These are phyloP conservation scores for Rhagologus leucostigma DNA, from an alignment of 2,113 vertebrate species.

Conservation along the genomic window DNA sequence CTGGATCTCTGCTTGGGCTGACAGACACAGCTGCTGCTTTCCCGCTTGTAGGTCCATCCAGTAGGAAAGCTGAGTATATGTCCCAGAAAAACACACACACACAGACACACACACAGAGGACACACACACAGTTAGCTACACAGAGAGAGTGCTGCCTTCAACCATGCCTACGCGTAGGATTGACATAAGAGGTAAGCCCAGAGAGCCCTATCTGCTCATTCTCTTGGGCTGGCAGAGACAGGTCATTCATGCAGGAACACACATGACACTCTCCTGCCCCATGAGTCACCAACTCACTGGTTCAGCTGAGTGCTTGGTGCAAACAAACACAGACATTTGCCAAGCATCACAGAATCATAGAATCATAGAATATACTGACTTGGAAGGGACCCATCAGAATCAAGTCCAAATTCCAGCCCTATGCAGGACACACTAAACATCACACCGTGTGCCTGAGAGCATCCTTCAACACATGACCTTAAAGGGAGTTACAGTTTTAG, in stretches of 20 bases:
- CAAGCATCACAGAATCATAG: neutral
- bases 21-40: neutral
- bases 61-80: neutral
- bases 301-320: neutral
- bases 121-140: fast-evolving
- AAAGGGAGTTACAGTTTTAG: neutral
- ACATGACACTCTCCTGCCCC: fast-evolving
- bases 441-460: neutral
- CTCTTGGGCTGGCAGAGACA: neutral
- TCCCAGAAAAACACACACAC: neutral
- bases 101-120: neutral
- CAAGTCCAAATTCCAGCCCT: neutral
- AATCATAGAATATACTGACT: neutral
- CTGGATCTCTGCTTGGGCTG: neutral
- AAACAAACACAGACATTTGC: neutral
- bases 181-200: neutral
- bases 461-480: neutral
- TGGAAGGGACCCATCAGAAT: neutral
- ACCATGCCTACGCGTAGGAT: no score
- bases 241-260: neutral
- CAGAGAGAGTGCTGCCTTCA: neutral
- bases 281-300: fast-evolving
- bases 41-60: fast-evolving
- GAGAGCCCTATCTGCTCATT: neutral
- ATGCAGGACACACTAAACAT: neutral